These are phyloP conservation scores for Zelostemma sp. DNA, from an alignment of 1,140 invertebrate genomes.

Conservation along the genomic window DNA sequence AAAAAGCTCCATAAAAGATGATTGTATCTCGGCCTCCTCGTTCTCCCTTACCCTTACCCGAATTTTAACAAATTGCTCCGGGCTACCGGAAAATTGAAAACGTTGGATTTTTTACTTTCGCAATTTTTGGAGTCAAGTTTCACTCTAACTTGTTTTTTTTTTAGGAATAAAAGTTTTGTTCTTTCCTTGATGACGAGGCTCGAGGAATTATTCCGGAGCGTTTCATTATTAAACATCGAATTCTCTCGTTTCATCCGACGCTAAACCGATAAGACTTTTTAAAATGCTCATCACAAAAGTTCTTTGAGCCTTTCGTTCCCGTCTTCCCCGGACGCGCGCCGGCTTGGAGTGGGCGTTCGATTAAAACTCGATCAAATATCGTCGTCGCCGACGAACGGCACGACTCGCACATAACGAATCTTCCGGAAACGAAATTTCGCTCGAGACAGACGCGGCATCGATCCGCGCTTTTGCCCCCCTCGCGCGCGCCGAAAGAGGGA, in stretches of 20 bases:
- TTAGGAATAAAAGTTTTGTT: too few relatives aligned
- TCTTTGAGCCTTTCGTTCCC: too few relatives aligned
- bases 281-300: too few relatives aligned
- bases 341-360: conserved; percentile 32
- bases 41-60: conserved; percentile 19
- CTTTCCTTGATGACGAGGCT: too few relatives aligned
- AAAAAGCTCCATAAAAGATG: conserved; percentile 32
- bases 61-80: conserved; percentile 29
- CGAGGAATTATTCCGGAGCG: too few relatives aligned
- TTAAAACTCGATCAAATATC: conserved; percentile 47
- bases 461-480: conserved; percentile 50
- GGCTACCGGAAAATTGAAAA: conserved; percentile 25
- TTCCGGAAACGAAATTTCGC: conserved; percentile 54
- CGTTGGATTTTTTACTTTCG: conserved; percentile 5
- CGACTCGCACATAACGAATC: conserved; percentile 47
- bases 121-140: too few relatives aligned
- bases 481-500: conserved; percentile 25
- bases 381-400: conserved; percentile 27
- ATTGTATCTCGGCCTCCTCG: conserved; percentile 19
- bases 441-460: conserved; percentile 55
- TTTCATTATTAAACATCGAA: too few relatives aligned
- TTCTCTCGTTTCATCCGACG: too few relatives aligned
- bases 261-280: too few relatives aligned
- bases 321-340: conserved; percentile 38
- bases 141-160: too few relatives aligned